A percentile compares a stretch with the other conserved stretches of the same genome.
These are phyloP conservation scores for Mythimna loreyi DNA, from an alignment of 2,888 invertebrate genomes.

Conservation along the genomic window DNA sequence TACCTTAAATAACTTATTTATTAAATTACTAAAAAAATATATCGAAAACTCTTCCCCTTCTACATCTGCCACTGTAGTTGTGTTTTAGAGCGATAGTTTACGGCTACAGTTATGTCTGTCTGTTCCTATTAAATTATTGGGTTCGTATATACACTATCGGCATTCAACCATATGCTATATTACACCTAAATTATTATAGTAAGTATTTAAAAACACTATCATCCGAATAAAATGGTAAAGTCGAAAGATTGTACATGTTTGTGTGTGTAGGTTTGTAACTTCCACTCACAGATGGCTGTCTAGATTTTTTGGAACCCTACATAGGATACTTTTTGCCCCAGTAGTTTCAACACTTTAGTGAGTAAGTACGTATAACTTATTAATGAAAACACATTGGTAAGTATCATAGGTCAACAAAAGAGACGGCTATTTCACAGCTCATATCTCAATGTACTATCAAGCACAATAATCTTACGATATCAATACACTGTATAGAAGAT, in stretches of 20 bases:
- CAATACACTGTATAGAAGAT: slow-evolving; percentile 44
- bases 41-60: slow-evolving; percentile 15
- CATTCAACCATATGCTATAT: slow-evolving; percentile 15
- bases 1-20: too few species aligned
- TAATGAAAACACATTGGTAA: not conserved
- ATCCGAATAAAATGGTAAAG: too few species aligned
- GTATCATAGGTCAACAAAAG: slow-evolving; percentile 20
- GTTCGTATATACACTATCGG: slow-evolving; percentile 7
- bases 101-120: slow-evolving; percentile 16
- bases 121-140: slow-evolving; percentile 13
- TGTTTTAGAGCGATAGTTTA: slow-evolving; percentile 10
- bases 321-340: too few species aligned
- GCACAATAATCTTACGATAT: slow-evolving; percentile 35
- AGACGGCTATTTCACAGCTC: slow-evolving; percentile 26
- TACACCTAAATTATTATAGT: not conserved
- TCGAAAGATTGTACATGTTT: too few species aligned
- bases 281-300: too few species aligned
- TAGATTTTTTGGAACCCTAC: too few species aligned
- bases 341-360: too few species aligned
- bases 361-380: too few species aligned
- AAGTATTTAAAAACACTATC: not conserved
- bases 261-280: too few species aligned
- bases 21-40: not conserved
- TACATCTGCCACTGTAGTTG: slow-evolving; percentile 43
- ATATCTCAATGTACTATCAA: slow-evolving; percentile 17